A percentile compares a stretch with the other conserved stretches of the same genome.
Evolutionary conservation across 53 echinoderm and acorn worm genomes (phyloP).

Genomic region (Glandiceps talaboti): DNA sequence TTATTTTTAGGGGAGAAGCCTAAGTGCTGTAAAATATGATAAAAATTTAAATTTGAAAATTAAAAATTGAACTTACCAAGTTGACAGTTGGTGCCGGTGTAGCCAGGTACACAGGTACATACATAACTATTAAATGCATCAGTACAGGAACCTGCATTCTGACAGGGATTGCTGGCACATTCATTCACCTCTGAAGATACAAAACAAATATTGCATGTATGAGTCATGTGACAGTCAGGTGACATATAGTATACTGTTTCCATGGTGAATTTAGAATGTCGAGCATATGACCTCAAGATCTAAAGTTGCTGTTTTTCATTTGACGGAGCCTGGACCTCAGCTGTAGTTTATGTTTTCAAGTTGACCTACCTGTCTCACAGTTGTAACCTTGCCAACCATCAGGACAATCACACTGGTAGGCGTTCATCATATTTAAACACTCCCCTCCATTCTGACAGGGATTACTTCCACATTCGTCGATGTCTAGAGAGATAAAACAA

Average conservation of each 20-base stretch:
- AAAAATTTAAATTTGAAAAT: too few species aligned
- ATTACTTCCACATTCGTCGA: neutral
- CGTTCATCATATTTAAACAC: neutral
- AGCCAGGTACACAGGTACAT: slow-evolving; percentile 40
- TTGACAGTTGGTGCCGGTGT: slow-evolving; percentile 33
- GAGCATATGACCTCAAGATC: too few species aligned
- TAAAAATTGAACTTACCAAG: too few species aligned
- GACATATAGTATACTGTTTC: too few species aligned
- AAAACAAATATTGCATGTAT: neutral
- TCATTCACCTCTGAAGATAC: slow-evolving; percentile 43
- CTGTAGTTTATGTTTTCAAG: too few species aligned
- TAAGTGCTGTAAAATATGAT: too few species aligned
- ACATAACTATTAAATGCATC: slow-evolving; percentile 19
- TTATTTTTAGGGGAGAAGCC: too few species aligned
- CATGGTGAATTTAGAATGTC: too few species aligned
- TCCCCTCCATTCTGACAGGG: neutral
- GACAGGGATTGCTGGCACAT: slow-evolving; percentile 57
- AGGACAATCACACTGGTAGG: neutral
- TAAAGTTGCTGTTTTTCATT: too few species aligned
- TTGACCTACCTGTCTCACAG: neutral
- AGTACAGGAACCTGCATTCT: slow-evolving; percentile 29
- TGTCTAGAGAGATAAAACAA: neutral
- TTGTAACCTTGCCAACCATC: neutral
- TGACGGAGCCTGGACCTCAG: too few species aligned
- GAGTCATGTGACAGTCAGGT: too few species aligned